A percentile compares a stretch with the other conserved stretches of the same genome.
Conservation (phyloP, 2,113 vertebrate genomes). For the Corythoichthys haematopterus region DNA sequence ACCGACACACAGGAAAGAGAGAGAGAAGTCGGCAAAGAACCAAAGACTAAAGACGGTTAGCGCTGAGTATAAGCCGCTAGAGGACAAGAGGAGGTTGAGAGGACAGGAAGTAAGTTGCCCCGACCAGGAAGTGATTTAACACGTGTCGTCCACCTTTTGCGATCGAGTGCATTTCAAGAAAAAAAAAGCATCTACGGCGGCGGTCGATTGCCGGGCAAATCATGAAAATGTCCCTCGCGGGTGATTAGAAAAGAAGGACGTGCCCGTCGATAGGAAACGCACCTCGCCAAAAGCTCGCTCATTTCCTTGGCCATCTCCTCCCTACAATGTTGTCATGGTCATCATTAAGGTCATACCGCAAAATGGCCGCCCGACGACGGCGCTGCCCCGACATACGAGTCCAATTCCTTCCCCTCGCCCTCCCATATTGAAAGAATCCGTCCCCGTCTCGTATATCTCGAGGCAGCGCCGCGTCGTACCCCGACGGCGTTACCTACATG, state of each 20-base stretch:
- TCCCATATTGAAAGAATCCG: too few species aligned
- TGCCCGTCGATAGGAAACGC: slow-evolving; percentile 49
- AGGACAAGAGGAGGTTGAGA: not conserved
- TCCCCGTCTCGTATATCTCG: too few species aligned
- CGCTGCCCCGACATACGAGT: too few species aligned
- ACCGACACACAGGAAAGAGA: slow-evolving; percentile 21
- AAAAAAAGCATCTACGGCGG: not conserved
- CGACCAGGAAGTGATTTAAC: not conserved
- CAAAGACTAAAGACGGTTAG: not conserved
- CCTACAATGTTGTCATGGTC: slow-evolving; percentile 64
- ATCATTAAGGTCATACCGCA: not conserved
- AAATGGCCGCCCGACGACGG: not conserved
- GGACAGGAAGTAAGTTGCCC: too few species aligned
- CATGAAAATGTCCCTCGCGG: not conserved
- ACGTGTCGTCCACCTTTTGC: not conserved
- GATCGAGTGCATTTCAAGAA: not conserved
- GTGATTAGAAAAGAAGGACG: not conserved
- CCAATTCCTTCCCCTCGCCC: too few species aligned
- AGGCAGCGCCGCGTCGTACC: too few species aligned
- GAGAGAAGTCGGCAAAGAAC: slow-evolving; percentile 18
- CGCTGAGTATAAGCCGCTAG: not conserved
- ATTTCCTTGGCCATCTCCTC: slow-evolving; percentile 97
- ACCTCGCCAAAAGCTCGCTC: slow-evolving; percentile 88
- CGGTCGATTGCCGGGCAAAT: not conserved
- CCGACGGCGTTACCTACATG: slow-evolving; percentile 79